phyloP scores from a whole-genome alignment of 2,797 vertebrate species.

The Falco columbarius region DNA sequence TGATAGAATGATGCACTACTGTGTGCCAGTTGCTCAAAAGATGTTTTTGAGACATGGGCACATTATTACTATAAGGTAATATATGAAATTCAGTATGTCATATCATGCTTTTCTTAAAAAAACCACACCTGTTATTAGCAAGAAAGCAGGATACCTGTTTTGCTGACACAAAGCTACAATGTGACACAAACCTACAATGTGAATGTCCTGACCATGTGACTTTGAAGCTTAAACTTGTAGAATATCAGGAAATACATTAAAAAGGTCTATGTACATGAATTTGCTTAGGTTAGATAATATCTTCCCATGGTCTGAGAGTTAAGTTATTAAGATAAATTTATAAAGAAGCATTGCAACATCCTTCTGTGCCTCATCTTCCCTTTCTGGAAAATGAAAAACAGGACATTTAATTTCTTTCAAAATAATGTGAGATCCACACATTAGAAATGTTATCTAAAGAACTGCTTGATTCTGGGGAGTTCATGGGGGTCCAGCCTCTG shows the following conservation, averaged over 20 bases:
- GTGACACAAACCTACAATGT: neutral
- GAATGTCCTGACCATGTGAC: neutral
- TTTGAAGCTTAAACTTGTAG: neutral
- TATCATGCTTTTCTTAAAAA: neutral
- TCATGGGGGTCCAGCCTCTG: neutral
- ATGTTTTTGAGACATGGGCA: neutral
- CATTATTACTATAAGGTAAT: neutral
- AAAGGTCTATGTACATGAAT: neutral
- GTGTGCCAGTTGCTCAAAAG: neutral
- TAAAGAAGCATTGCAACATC: neutral
- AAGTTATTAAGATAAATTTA: neutral
- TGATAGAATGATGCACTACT: neutral
- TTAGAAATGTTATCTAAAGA: neutral
- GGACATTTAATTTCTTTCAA: constrained; percentile 8
- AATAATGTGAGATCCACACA: constrained; percentile 21
- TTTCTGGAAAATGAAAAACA: constrained; percentile 20
- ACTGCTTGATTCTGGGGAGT: neutral
- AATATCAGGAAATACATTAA: neutral
- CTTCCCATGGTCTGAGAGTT: neutral
- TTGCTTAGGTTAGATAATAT: neutral
- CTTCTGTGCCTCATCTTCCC: neutral
- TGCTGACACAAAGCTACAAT: neutral
- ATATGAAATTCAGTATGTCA: neutral
- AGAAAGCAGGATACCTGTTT: neutral
- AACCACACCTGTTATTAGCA: neutral